Evolutionary conservation across 2,888 invertebrate genomes (phyloP), one percentile per base, ranked within the genome.

Genomic region (Myopa testacea): DNA sequence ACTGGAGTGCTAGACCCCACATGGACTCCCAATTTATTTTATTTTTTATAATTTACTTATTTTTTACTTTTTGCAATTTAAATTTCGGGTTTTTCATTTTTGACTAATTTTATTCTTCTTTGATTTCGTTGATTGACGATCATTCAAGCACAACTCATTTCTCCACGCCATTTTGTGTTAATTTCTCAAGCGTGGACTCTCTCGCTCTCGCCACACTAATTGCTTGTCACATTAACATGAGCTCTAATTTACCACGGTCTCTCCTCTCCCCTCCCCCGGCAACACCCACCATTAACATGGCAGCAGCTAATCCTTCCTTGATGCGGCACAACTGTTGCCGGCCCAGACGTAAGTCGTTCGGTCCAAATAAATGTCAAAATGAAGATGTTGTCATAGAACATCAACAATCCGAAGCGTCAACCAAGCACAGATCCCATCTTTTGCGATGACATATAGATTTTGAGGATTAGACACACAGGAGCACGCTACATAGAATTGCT

Each of bases 91-190:
- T 26, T 26, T 45, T 10, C 1, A 55, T 55, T 55, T 16, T 1
- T 55, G n/a, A 55, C n/a, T 55, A 55, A 65, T 65, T 65, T 34
- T 65, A 65, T 65, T 7, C 8, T 37, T 26, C 37, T 16, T 38
- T 34, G 12, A 65, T 65, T 38, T 8, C 14, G 38, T 3, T 34
- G 85, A 84, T 4, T 84, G 65, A 65, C 65, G 45, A 45, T 45
- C 45, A 45, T 45, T 45, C 10, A 10, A 37, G 3, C 2, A 58
- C n/a, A 68, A 68, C 19, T 16, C 67, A 8, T 40, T 67, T 70
- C 52, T 70, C 26, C 70, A 70, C 72, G 60, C 60, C 72, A 72
- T 60, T 72, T 72, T 38, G 52, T 45, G 55, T n/a, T n/a, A 6
- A 55, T n/a, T n/a, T 55, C 55, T 50, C 50, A 50, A 63, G 62